Base-by-base conservation (phyloP, 2,113 vertebrate genomes). In the Entelurus aequoreus region DNA sequence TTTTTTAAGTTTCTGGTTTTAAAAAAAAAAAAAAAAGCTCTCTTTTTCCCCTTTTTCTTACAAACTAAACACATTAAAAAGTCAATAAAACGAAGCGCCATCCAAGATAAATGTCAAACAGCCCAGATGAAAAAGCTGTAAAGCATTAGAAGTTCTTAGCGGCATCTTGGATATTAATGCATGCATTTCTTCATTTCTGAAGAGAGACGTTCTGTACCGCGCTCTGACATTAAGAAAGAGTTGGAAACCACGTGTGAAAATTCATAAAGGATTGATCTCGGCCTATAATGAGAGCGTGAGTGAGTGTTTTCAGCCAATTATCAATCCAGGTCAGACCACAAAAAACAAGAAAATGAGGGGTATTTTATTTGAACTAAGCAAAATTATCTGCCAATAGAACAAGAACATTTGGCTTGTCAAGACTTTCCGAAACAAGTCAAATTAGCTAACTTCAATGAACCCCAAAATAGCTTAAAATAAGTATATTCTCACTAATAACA, bases 31-130 rank as follows among this genome's bases (percentile, higher is more conserved):
- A 50, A 50, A 10, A 50, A 16, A 16, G 28, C 35, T 35, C 28
- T 53, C 2, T 35, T 53, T 7, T 37, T 54, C 35, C 28, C 28
- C 28, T 28, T 28, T 1, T 28, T 28, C 28, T 5, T 37, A 15
- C 13, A 54, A 37, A 14, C 14, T 54, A 37, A 54, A 37, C 35
- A n/a, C 5, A 12, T 42, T 42, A 42, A 11, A 28, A 15, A 37
- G 14, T 54, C 53, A 54, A 46, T 15, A 54, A 15, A 14, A 16
- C 14, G 7, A 5, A 16, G 1, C 4, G 4, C 37, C 36, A 55
- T 55, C 36, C 37, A 16, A 40, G 16, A 56, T 16, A 40, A 56
- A 56, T 56, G 37, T 56, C 54, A 56, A 40, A 9, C n/a, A 56
- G 9, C 7, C 8, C 37, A 56, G 37, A 42, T 44, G n/a, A 54